phyloP scores from a whole-genome alignment of 2,113 vertebrate genomes.

The Pluvialis apricaria region DNA sequence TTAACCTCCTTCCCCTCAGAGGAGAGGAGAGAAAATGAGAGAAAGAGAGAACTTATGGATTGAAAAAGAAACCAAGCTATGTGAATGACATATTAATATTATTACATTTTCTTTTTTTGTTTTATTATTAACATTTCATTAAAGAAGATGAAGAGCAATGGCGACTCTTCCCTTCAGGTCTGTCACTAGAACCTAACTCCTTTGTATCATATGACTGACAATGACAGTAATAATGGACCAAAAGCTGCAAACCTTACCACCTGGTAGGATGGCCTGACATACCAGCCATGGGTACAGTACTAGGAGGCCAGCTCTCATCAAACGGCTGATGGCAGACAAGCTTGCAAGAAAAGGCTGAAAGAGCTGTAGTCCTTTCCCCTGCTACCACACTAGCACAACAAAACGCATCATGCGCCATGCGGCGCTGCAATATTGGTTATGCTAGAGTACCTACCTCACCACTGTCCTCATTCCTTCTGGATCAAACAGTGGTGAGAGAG shows the following conservation, averaged over 20 bases:
- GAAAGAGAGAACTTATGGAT: not conserved
- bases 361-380: not conserved
- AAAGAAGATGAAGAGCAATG: not conserved
- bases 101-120: not conserved
- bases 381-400: not conserved
- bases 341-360: not conserved
- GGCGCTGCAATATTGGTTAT: rapidly evolving
- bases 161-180: not conserved
- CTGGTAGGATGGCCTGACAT: not conserved
- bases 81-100: not conserved
- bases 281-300: not conserved
- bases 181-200: not conserved
- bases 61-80: not conserved
- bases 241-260: not conserved
- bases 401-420: not conserved
- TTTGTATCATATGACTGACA: too few relatives aligned
- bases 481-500: not conserved
- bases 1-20: not conserved
- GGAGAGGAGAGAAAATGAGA: not conserved
- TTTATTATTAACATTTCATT: not conserved
- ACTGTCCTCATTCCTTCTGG: not conserved
- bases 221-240: not conserved
- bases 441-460: not conserved
- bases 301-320: not conserved
- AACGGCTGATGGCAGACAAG: not conserved